These are phyloP conservation scores for Asarcornis scutulata DNA, from an alignment of 2,113 vertebrate genomes.

Conservation along the genomic window DNA sequence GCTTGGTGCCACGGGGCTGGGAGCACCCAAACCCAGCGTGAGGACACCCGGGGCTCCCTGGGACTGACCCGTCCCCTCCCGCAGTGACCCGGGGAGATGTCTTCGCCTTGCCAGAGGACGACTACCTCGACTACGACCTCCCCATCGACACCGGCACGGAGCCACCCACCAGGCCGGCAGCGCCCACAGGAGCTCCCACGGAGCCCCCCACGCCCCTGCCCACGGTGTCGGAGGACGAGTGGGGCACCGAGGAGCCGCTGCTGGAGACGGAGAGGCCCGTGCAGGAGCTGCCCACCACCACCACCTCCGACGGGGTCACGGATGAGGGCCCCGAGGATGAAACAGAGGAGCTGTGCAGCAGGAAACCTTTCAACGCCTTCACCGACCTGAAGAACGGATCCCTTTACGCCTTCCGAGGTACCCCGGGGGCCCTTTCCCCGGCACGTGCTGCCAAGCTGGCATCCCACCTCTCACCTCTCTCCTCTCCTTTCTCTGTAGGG, in stretches of 20 bases:
- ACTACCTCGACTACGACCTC: constrained; percentile 66
- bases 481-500: constrained; percentile 75
- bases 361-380: constrained; percentile 88
- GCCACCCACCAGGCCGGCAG: fast-evolving
- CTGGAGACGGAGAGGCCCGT: neutral
- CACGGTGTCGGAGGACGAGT: fast-evolving
- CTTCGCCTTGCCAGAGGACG: constrained; percentile 87
- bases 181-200: neutral
- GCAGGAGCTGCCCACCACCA: neutral
- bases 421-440: neutral
- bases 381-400: constrained; percentile 93
- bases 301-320: fast-evolving
- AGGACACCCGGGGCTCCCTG: neutral
- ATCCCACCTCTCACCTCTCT: neutral
- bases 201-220: fast-evolving
- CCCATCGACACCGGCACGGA: fast-evolving
- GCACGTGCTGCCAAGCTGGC: fast-evolving
- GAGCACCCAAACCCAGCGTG: neutral
- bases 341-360: constrained; percentile 80
- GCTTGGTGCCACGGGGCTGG: neutral
- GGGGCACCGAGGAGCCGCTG: fast-evolving
- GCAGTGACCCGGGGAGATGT: constrained; percentile 89
- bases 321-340: fast-evolving
- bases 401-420: constrained; percentile 93
- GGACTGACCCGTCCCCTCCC: neutral